Evolutionary conservation across 2,888 invertebrate species (phyloP).

Genomic region (Leptopilina drosophilae): DNA sequence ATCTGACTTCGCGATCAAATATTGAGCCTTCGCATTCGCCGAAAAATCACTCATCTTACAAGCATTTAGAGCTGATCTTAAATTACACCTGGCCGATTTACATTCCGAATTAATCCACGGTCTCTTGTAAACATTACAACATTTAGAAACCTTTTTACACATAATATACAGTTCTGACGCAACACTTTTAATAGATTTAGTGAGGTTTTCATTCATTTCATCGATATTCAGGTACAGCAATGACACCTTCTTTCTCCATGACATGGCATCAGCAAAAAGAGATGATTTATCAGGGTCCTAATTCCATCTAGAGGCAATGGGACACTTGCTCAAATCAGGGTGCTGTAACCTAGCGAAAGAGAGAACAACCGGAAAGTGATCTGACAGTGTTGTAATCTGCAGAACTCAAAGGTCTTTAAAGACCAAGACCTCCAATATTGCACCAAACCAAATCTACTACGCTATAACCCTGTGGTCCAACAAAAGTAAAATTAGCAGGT

Average conservation of each 20-base stretch:
- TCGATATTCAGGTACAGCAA: background rate
- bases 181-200: background rate
- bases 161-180: background rate
- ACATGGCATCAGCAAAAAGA: background rate
- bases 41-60: background rate
- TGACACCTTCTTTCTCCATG: background rate
- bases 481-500: background rate
- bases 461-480: background rate
- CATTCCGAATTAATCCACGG: background rate
- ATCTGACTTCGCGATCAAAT: background rate
- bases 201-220: background rate
- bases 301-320: background rate
- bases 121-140: background rate
- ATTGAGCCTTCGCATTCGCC: background rate
- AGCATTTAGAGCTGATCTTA: background rate
- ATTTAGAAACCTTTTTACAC: background rate
- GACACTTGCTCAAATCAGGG: background rate
- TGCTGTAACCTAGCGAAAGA: background rate
- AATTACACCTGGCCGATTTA: background rate
- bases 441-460: background rate
- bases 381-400: background rate
- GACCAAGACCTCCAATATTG: background rate
- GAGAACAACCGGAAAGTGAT: background rate
- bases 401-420: background rate
- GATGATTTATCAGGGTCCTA: background rate